phyloP scores from a whole-genome alignment of 2,888 invertebrate species.

The Drosophila anomelani region DNA sequence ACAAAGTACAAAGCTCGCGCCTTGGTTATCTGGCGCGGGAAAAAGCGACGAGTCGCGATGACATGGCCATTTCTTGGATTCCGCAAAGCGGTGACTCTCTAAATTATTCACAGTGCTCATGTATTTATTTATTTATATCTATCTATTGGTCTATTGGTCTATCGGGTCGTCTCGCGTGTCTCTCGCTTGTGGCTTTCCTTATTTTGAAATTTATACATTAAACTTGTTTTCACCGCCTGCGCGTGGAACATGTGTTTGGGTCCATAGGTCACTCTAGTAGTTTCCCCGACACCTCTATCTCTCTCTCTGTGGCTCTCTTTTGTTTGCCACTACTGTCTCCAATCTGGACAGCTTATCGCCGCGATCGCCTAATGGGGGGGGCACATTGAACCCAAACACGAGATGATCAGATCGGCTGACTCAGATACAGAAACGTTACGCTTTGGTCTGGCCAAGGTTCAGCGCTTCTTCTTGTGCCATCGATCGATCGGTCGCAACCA shows the following conservation, averaged over 20 bases:
- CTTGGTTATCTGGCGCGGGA: slow-evolving; percentile 35
- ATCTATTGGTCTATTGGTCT: neutral
- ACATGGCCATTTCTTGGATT: slow-evolving; percentile 52
- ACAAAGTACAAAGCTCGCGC: slow-evolving; percentile 58
- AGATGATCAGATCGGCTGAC: slow-evolving; percentile 28
- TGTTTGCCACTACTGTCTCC: slow-evolving; percentile 4
- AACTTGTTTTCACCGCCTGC: slow-evolving; percentile 34
- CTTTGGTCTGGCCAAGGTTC: slow-evolving; percentile 14
- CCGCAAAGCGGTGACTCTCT: slow-evolving; percentile 9
- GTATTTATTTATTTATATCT: slow-evolving; percentile 18
- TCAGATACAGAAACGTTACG: slow-evolving; percentile 7
- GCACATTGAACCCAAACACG: slow-evolving; percentile 43
- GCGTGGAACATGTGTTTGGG: slow-evolving; percentile 69
- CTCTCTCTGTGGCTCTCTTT: neutral
- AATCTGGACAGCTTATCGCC: slow-evolving; percentile 30
- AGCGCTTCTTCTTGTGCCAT: slow-evolving; percentile 1
- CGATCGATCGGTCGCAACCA: neutral
- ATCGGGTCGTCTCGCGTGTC: neutral
- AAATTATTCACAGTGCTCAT: slow-evolving; percentile 26
- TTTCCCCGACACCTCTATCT: neutral
- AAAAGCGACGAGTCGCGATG: slow-evolving; percentile 62
- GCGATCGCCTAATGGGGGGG: slow-evolving; percentile 16
- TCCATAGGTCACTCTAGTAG: slow-evolving; percentile 65
- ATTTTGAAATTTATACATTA: slow-evolving; percentile 24
- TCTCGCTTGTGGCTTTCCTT: slow-evolving; percentile 18